phyloP scores from a whole-genome alignment of 1,140 invertebrate species.

The Scylla paramamosain region DNA sequence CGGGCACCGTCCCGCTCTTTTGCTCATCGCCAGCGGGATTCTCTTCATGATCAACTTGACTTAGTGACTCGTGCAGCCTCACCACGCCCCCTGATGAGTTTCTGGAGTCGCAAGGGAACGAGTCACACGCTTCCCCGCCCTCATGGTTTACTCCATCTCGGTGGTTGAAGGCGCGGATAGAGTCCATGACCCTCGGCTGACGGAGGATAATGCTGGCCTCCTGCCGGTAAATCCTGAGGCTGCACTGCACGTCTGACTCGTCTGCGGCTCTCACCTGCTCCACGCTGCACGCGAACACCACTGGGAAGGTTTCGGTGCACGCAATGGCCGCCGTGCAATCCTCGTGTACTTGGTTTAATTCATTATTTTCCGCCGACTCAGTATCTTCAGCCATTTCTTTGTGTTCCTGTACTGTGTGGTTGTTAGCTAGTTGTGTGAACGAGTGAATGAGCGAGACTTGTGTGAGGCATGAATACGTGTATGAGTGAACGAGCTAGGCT shows the following conservation, averaged over 20 bases:
- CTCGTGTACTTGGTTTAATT: background rate
- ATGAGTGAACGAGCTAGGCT: no score
- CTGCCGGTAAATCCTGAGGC: conserved; percentile 35
- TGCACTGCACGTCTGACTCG: background rate
- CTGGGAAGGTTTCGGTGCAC: background rate
- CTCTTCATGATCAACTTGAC: background rate
- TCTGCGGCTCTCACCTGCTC: background rate
- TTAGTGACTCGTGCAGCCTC: background rate
- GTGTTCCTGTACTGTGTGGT: background rate
- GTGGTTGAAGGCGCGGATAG: background rate
- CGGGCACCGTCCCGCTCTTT: background rate
- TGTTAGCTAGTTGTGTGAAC: no score
- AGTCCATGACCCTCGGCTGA: background rate
- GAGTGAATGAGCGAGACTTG: no score
- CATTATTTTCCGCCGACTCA: background rate
- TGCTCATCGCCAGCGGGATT: background rate
- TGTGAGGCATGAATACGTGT: no score
- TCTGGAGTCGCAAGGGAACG: background rate
- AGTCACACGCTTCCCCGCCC: background rate
- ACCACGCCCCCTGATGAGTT: background rate
- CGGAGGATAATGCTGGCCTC: conserved; percentile 43
- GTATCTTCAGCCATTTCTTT: background rate
- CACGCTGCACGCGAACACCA: conserved; percentile 29
- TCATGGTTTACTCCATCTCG: background rate
- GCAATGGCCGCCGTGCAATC: background rate